These are phyloP conservation scores for Spilogale gracilis DNA, from an alignment of 2,113 vertebrate genomes.

Conservation along the genomic window DNA sequence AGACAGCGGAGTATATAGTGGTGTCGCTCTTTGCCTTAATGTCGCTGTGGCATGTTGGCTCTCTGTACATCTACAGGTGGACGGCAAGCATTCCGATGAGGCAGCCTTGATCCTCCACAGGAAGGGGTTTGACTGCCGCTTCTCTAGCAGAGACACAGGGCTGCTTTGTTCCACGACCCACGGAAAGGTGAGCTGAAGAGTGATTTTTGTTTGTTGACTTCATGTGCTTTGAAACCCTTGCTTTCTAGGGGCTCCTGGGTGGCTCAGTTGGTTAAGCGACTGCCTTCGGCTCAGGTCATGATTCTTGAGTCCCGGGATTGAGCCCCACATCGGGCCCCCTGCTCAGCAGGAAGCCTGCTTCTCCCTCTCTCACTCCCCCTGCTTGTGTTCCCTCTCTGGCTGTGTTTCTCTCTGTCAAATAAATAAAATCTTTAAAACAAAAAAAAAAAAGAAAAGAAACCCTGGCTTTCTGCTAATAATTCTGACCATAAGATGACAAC, in stretches of 20 bases:
- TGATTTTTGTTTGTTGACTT: neutral
- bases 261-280: too few relatives aligned
- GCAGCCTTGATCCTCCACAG: slow-evolving; percentile 95
- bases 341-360: too few relatives aligned
- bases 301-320: too few relatives aligned
- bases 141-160: slow-evolving; percentile 85
- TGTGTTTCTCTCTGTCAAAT: too few relatives aligned
- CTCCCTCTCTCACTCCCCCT: too few relatives aligned
- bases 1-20: neutral
- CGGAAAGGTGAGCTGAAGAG: slow-evolving; percentile 90
- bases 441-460: neutral
- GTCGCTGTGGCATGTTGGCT: accelerated
- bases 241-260: neutral
- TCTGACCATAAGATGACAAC: neutral
- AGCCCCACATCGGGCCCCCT: too few relatives aligned
- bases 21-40: neutral
- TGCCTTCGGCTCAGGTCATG: too few relatives aligned
- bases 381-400: too few relatives aligned
- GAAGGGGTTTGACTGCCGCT: slow-evolving; percentile 94
- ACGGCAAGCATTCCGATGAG: slow-evolving; percentile 89
- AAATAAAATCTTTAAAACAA: too few relatives aligned
- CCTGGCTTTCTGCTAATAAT: neutral
- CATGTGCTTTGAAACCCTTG: neutral
- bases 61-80: slow-evolving; percentile 81
- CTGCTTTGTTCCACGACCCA: slow-evolving; percentile 91